phyloP scores from a whole-genome alignment of 2,888 invertebrate species.

The Lysandra coridon region DNA sequence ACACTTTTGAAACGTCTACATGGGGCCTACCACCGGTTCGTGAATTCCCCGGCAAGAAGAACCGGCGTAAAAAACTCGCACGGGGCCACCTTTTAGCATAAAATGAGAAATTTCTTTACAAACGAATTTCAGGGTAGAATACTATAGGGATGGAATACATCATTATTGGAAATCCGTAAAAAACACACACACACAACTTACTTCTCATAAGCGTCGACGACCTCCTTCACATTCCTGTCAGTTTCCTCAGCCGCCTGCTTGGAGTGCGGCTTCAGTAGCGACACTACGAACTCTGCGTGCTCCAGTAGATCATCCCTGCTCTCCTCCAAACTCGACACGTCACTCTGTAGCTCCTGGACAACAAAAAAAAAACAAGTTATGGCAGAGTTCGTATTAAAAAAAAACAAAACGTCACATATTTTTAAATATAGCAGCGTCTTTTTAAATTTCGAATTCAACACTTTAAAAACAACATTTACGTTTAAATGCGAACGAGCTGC shows the following conservation, averaged over 20 bases:
- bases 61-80: not conserved
- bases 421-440: not conserved
- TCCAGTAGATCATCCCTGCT: slow-evolving; percentile 85
- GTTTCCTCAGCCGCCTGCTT: slow-evolving; percentile 84
- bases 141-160: not conserved
- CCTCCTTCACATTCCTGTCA: slow-evolving; percentile 84
- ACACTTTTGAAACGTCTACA: no score
- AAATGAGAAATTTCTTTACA: no score
- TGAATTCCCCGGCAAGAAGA: no score
- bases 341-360: slow-evolving; percentile 85
- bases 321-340: slow-evolving; percentile 85
- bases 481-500: slow-evolving; percentile 22
- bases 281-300: slow-evolving; percentile 85
- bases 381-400: not conserved
- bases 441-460: not conserved
- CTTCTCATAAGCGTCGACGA: slow-evolving; percentile 84
- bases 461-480: slow-evolving; percentile 14
- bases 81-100: no score
- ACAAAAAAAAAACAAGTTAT: slow-evolving; percentile 3
- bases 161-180: not conserved
- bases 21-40: not conserved
- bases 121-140: no score
- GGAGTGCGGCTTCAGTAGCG: slow-evolving; percentile 85
- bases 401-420: not conserved
- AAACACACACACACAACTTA: slow-evolving; percentile 52